Percentiles rank a stretch among this genome's conserved stretches.
These are phyloP conservation scores for Atrichornis clamosus DNA, from an alignment of 2,113 vertebrate species.

Conservation along the genomic window DNA sequence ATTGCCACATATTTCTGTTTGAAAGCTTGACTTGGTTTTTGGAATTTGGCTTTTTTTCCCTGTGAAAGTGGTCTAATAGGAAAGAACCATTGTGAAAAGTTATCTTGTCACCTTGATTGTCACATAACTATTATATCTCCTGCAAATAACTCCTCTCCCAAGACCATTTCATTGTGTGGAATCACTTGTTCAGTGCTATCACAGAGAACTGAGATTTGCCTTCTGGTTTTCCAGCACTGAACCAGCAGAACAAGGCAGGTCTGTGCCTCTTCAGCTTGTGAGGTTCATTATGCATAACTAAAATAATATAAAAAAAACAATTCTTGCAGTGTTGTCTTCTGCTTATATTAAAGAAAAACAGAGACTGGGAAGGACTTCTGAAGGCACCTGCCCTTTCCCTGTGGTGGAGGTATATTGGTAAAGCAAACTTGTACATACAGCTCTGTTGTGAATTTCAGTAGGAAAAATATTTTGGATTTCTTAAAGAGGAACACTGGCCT, in stretches of 20 bases:
- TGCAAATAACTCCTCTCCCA: not conserved
- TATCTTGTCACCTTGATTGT: not conserved
- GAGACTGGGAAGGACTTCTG: not conserved
- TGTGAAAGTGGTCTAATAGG: not conserved
- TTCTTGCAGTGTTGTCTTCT: not conserved
- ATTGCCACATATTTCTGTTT: not conserved
- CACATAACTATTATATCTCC: not conserved
- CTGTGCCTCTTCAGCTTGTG: not conserved
- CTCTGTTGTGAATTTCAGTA: not conserved
- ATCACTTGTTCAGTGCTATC: not conserved
- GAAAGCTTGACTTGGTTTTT: not conserved
- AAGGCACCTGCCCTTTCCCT: not conserved
- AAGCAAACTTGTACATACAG: not conserved
- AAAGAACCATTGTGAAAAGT: not conserved
- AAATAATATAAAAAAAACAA: not conserved
- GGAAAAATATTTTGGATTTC: not conserved
- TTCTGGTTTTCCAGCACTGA: not conserved
- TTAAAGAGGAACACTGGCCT: not conserved
- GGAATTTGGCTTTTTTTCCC: not conserved
- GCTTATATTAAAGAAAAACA: not conserved
- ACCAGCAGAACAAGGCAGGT: not conserved
- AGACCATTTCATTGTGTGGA: not conserved
- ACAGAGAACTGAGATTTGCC: not conserved
- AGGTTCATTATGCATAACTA: not conserved
- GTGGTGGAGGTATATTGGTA: not conserved